Conservation (phyloP, 2,797 vertebrate species). For the Enteromius argenteus region DNA sequence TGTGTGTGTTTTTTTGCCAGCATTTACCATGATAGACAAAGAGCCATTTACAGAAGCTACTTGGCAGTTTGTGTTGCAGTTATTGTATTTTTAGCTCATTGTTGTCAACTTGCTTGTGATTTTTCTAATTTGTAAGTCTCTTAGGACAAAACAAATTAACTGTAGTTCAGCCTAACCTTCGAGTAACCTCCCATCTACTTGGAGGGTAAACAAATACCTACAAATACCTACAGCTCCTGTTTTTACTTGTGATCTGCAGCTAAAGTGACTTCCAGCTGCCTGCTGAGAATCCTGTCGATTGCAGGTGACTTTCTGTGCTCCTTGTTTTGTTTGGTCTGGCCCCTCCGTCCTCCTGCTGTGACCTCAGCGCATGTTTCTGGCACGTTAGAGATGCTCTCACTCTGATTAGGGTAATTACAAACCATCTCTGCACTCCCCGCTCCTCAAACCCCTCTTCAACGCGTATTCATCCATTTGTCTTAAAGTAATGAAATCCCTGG, state of each 20-base stretch:
- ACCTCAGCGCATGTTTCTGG: conserved; percentile 46
- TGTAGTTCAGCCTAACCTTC: neutral
- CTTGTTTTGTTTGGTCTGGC: conserved; percentile 19
- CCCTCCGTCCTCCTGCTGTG: conserved; percentile 32
- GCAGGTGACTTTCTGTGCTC: conserved; percentile 24
- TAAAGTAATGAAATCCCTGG: conserved; percentile 76
- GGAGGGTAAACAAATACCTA: neutral
- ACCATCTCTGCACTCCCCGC: conserved; percentile 41
- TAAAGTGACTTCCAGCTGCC: neutral
- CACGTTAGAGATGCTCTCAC: conserved; percentile 64
- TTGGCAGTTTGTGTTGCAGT: neutral
- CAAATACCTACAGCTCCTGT: neutral
- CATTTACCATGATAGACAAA: neutral
- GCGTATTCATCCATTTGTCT: conserved; percentile 75
- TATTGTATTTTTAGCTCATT: neutral
- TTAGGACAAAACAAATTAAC: neutral
- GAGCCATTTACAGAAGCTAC: neutral
- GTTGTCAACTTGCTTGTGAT: neutral
- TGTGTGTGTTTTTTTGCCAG: too few species aligned
- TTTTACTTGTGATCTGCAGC: neutral
- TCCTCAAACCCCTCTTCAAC: conserved; percentile 60
- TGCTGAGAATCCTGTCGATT: neutral
- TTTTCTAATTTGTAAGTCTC: neutral
- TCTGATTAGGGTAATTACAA: conserved; percentile 73
- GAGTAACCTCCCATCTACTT: too few species aligned